Percentiles rank a stretch among this genome's conserved stretches.
Evolutionary conservation across 2,888 invertebrate species (phyloP).

Genomic region (Eulithis prunata): DNA sequence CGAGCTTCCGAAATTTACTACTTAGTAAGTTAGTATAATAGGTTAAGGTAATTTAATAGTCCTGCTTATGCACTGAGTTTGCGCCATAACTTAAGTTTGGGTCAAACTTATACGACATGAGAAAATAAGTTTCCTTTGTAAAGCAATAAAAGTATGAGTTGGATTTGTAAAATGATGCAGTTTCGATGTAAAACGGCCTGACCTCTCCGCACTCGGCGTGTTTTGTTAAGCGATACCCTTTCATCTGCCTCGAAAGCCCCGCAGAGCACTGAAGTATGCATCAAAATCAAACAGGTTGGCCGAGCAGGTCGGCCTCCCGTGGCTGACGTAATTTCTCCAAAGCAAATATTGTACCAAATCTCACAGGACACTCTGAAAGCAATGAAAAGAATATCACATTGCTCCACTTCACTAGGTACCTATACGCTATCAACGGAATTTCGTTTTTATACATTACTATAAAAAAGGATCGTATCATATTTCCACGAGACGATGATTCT

Average conservation of each 20-base stretch:
- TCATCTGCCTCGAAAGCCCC: constrained; percentile 56
- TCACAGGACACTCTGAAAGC: constrained; percentile 66
- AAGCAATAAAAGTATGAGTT: background rate
- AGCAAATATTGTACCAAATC: constrained; percentile 79
- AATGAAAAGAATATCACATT: constrained; percentile 71
- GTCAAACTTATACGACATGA: no score
- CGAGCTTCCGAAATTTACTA: background rate
- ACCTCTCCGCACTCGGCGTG: constrained; percentile 30
- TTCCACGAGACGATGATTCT: constrained; percentile 70
- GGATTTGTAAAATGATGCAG: constrained; percentile 2
- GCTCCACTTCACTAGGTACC: constrained; percentile 50
- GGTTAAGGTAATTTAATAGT: background rate
- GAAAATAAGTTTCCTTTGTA: no score
- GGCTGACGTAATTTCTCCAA: constrained; percentile 75
- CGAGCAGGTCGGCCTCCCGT: constrained; percentile 56
- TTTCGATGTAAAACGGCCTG: constrained; percentile 28
- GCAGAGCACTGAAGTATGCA: constrained; percentile 75
- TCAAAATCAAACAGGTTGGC: constrained; percentile 79
- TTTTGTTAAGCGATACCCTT: constrained; percentile 49
- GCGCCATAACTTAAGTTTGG: no score
- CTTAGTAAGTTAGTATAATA: no score
- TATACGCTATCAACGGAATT: constrained; percentile 58
- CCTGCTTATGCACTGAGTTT: no score
- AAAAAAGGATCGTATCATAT: constrained; percentile 73
- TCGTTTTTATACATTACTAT: constrained; percentile 64